Evolutionary conservation across 2,888 invertebrate species (phyloP).

Genomic region (Sturmia bella): DNA sequence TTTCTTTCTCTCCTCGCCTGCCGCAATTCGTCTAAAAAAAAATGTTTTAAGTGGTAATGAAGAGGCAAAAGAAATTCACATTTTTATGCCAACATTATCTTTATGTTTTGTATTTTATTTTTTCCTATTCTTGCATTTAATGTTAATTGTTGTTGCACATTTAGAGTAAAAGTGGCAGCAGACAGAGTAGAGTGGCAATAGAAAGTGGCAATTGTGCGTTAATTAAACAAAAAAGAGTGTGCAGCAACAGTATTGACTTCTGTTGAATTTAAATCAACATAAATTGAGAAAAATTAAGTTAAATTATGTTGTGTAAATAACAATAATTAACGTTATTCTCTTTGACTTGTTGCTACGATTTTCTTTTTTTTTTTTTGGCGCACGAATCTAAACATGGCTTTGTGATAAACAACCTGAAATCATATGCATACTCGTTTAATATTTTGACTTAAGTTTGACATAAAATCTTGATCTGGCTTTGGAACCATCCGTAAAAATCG

Average conservation of each 20-base stretch:
- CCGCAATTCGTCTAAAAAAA: constrained; percentile 32
- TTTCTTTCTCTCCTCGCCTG: constrained; percentile 6
- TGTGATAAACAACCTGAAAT: no score
- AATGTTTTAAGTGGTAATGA: constrained; percentile 1
- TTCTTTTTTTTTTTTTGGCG: no score
- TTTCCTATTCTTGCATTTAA: constrained; percentile 15
- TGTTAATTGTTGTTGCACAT: constrained; percentile 30
- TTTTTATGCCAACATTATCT: constrained; percentile 60
- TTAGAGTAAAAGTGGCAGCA: constrained; percentile 64
- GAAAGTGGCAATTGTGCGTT: constrained; percentile 71
- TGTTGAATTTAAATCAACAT: constrained; percentile 64
- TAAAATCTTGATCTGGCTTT: no score
- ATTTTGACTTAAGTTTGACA: no score
- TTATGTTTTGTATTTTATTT: constrained; percentile 34
- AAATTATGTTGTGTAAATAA: constrained; percentile 53
- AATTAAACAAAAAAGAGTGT: constrained; percentile 69
- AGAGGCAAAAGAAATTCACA: constrained; percentile 17
- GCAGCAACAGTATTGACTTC: constrained; percentile 47
- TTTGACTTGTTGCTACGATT: constrained; percentile 28
- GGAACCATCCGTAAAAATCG: no score
- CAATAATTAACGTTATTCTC: constrained; percentile 49
- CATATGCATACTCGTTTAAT: no score
- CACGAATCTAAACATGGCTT: no score
- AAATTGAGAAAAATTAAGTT: constrained; percentile 30
- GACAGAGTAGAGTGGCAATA: constrained; percentile 53